phyloP scores from a whole-genome alignment of 1,140 invertebrate species.

The Meloidogyne hapla region DNA sequence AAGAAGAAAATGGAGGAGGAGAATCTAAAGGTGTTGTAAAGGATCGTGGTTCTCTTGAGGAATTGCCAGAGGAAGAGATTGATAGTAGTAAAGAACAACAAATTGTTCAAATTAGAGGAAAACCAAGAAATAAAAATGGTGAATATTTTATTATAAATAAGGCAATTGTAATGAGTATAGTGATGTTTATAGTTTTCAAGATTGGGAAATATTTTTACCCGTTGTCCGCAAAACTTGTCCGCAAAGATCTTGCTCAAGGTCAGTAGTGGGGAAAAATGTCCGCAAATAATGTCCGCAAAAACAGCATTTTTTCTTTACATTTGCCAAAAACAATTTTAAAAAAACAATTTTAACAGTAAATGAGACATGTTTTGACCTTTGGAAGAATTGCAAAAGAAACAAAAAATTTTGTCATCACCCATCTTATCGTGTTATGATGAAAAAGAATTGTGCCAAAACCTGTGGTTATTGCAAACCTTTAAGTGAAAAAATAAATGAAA shows the following conservation, averaged over 20 bases:
- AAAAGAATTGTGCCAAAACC: conserved; percentile 48
- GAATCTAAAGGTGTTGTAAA: not conserved
- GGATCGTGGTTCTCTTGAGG: conserved; percentile 4
- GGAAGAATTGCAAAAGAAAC: conserved; percentile 50
- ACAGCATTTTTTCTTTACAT: too few species aligned
- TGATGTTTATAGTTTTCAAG: too few species aligned
- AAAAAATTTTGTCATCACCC: conserved; percentile 53
- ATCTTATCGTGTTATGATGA: conserved; percentile 46
- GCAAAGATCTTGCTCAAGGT: too few species aligned
- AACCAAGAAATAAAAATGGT: conserved; percentile 20
- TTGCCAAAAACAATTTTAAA: too few species aligned
- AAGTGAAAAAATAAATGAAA: conserved; percentile 25
- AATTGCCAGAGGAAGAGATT: not conserved
- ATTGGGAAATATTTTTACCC: too few species aligned
- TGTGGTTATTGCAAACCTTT: conserved; percentile 43
- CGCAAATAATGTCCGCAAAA: too few species aligned
- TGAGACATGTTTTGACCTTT: conserved; percentile 43
- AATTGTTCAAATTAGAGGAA: conserved; percentile 5
- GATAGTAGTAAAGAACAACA: conserved; percentile 4
- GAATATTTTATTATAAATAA: too few species aligned
- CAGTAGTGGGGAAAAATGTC: too few species aligned
- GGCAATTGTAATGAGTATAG: too few species aligned
- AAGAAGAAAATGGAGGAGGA: conserved; percentile 21
- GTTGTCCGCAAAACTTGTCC: too few species aligned
- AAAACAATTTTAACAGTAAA: not conserved